These are phyloP conservation scores for Ptilonorhynchus violaceus DNA, from an alignment of 2,113 vertebrate genomes.

Conservation along the genomic window DNA sequence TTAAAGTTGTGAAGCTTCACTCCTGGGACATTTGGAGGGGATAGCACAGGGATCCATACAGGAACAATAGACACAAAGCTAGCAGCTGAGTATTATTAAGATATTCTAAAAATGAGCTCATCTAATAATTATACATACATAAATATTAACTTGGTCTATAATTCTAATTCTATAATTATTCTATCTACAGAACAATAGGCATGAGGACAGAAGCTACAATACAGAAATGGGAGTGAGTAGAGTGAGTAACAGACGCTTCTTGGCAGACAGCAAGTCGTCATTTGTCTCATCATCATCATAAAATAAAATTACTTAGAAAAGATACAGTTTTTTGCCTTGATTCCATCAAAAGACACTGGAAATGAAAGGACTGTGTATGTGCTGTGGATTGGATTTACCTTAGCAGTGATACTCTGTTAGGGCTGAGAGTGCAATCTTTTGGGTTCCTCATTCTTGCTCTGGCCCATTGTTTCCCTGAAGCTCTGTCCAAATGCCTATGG, in stretches of 20 bases:
- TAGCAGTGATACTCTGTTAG: neutral
- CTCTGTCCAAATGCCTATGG: neutral
- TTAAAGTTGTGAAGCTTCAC: neutral
- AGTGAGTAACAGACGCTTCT: neutral
- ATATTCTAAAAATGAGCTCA: neutral
- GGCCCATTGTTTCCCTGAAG: neutral
- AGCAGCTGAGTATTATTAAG: neutral
- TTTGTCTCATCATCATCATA: neutral
- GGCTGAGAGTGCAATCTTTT: neutral
- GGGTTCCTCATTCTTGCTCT: neutral
- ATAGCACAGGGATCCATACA: neutral
- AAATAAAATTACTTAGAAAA: neutral
- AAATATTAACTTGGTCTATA: neutral
- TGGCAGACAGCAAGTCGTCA: neutral
- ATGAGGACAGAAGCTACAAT: neutral
- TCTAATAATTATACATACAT: neutral
- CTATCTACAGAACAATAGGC: neutral
- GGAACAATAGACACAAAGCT: neutral
- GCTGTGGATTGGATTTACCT: neutral
- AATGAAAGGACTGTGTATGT: neutral
- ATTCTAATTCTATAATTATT: neutral
- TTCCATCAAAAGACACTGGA: neutral
- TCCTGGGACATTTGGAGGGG: neutral
- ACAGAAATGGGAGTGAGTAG: neutral
- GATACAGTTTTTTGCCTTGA: rapidly evolving